Percentiles rank a stretch among this genome's conserved stretches.
Conservation (phyloP, 2,797 vertebrate species). For the Dromococcyx pavoninus region DNA sequence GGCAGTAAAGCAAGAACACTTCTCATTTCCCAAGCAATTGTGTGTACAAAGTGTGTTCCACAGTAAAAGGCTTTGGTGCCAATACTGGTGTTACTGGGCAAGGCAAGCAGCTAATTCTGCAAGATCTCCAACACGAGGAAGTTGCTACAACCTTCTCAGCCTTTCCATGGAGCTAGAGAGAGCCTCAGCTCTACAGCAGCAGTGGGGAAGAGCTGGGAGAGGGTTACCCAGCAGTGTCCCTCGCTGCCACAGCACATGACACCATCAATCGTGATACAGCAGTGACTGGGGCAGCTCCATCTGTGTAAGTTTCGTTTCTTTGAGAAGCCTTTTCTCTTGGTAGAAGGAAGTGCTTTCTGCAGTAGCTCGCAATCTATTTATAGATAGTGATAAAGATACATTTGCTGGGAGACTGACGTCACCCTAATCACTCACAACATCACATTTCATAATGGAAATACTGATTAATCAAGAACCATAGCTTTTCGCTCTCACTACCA, state of each 20-base stretch:
- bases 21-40: rapidly evolving
- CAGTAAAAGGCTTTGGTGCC: not conserved
- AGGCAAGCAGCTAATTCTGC: not conserved
- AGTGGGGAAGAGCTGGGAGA: not conserved
- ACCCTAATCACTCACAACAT: not conserved
- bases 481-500: not conserved
- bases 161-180: rapidly evolving
- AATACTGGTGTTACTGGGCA: not conserved
- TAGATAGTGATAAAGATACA: not conserved
- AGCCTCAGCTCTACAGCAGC: not conserved
- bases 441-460: not conserved
- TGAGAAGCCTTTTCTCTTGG: not conserved
- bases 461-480: not conserved
- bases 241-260: rapidly evolving
- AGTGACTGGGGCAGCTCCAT: not conserved
- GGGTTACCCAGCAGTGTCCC: not conserved
- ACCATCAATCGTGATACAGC: rapidly evolving
- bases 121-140: not conserved
- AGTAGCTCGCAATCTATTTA: not conserved
- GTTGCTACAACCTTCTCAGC: not conserved
- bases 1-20: rapidly evolving
- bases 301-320: not conserved
- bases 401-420: not conserved
- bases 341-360: not conserved
- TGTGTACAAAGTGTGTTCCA: rapidly evolving